A percentile compares a stretch with the other conserved stretches of the same genome.
phyloP scores from a whole-genome alignment of 1,140 invertebrate species.

The Aethina tumida region DNA sequence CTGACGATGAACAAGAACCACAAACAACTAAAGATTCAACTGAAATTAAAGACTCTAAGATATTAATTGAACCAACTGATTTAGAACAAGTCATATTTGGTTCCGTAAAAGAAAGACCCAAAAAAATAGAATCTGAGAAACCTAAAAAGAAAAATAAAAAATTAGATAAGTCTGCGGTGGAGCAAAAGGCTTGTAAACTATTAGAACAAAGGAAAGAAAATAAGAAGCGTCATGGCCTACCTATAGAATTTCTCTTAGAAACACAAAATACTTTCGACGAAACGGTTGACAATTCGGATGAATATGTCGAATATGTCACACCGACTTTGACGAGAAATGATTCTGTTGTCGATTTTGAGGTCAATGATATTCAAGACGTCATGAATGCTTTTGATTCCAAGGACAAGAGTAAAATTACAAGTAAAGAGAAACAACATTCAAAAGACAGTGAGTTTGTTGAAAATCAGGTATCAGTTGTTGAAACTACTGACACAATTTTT shows the following conservation, averaged over 20 bases:
- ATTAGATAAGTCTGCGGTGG: conserved; percentile 3
- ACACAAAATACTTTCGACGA: conserved; percentile 9
- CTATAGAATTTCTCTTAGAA: conserved; percentile 20
- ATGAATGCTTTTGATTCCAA: conserved; percentile 22
- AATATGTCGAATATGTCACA: conserved; percentile 20
- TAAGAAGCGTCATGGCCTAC: conserved; percentile 21
- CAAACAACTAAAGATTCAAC: conserved; percentile 6
- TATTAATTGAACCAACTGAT: conserved; percentile 12
- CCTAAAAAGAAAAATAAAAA: conserved; percentile 13
- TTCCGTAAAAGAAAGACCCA: conserved; percentile 33
- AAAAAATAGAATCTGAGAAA: conserved; percentile 9
- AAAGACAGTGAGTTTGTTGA: neutral
- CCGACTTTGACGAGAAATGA: conserved; percentile 21
- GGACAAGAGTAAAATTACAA: neutral
- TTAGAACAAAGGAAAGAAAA: conserved; percentile 16
- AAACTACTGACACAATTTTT: neutral
- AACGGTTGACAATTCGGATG: conserved; percentile 1
- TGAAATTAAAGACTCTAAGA: neutral
- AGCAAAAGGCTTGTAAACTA: conserved; percentile 12
- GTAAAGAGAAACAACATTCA: neutral
- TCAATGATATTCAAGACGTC: conserved; percentile 28
- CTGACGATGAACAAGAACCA: conserved; percentile 10
- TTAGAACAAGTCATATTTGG: conserved; percentile 35
- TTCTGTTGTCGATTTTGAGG: conserved; percentile 30
- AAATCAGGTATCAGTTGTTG: neutral